A percentile compares a stretch with the other conserved stretches of the same genome.
Evolutionary conservation across 2,113 vertebrate genomes (phyloP).

Genomic region (Stegostoma tigrinum): DNA sequence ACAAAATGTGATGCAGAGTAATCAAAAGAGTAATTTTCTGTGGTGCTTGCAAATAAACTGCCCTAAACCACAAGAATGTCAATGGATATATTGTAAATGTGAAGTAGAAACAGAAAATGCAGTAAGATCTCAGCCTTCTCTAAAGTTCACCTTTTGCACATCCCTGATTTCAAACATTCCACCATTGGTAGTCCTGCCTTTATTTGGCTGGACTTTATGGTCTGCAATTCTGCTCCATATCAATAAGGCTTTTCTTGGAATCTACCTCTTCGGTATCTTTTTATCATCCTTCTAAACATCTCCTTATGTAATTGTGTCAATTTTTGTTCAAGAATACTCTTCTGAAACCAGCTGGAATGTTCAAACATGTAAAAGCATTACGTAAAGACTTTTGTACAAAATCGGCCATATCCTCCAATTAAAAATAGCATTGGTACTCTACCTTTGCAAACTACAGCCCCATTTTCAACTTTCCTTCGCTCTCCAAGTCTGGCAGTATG

Average conservation of each 20-base stretch:
- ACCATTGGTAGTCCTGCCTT: not conserved
- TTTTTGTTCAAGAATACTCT: not conserved
- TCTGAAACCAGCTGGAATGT: not conserved
- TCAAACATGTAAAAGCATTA: not conserved
- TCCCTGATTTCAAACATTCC: not conserved
- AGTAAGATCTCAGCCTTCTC: not conserved
- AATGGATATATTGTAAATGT: not conserved
- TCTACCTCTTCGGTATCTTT: not conserved
- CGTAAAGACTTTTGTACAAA: not conserved
- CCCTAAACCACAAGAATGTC: not conserved
- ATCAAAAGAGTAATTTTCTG: not conserved
- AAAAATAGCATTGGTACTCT: too few species aligned
- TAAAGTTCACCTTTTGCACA: not conserved
- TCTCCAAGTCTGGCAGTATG: too few species aligned
- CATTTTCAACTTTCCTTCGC: too few species aligned
- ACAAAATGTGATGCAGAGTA: not conserved
- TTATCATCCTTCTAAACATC: not conserved
- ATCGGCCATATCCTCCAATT: too few species aligned
- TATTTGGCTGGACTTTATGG: not conserved
- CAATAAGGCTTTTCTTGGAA: not conserved
- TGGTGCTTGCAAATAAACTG: not conserved
- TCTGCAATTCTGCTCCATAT: not conserved
- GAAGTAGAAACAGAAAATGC: not conserved
- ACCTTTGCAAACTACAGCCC: too few species aligned
- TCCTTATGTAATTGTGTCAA: not conserved